phyloP scores from a whole-genome alignment of 2,113 vertebrate species.

The Siphamia tubifer region DNA sequence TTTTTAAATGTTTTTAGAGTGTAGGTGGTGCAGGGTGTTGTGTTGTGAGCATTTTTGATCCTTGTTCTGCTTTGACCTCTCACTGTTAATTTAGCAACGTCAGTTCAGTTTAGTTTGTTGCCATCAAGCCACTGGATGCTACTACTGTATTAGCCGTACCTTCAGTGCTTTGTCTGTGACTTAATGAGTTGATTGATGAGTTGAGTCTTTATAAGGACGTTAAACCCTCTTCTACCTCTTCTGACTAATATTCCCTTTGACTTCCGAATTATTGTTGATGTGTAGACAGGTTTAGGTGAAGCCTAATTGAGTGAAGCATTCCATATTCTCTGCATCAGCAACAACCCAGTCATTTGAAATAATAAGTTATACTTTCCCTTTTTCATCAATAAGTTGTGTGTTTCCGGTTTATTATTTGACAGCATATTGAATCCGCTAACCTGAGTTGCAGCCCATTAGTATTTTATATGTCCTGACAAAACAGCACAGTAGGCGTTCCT shows the following conservation, averaged over 20 bases:
- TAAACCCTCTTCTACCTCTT: not conserved
- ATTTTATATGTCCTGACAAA: conserved; percentile 18
- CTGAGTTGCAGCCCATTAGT: not conserved
- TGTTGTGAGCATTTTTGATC: not conserved
- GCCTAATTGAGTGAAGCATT: conserved; percentile 3
- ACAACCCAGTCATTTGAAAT: not conserved
- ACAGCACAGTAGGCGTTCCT: not conserved
- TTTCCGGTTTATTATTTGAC: conserved; percentile 5
- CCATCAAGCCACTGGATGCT: not conserved
- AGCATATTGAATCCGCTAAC: not conserved
- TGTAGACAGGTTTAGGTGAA: conserved; percentile 9
- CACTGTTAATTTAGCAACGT: not conserved
- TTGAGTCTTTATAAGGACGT: not conserved
- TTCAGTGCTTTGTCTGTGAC: not conserved
- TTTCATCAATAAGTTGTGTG: not conserved
- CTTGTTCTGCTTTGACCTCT: not conserved
- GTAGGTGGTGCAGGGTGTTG: not conserved
- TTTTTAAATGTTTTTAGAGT: conserved; percentile 31
- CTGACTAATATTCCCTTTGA: conserved; percentile 1
- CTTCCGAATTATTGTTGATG: conserved; percentile 27
- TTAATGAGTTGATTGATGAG: not conserved
- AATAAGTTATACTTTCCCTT: not conserved
- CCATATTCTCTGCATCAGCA: not conserved
- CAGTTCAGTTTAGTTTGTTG: not conserved
- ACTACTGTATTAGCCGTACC: not conserved